phyloP scores from a whole-genome alignment of 2,797 vertebrate genomes.

The Phrynocephalus guinanensis region DNA sequence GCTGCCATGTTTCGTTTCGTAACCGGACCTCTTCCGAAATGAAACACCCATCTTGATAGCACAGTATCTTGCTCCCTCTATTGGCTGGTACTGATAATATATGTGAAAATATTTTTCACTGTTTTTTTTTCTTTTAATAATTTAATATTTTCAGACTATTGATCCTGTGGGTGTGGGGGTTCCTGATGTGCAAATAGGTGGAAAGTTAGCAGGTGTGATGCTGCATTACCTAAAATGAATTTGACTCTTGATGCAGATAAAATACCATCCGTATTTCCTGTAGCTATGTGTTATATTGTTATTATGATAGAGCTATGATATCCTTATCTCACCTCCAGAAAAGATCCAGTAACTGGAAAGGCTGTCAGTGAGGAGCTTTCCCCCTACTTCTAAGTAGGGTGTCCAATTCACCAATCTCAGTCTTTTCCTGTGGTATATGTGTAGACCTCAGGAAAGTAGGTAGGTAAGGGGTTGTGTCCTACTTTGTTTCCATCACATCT shows the following conservation, averaged over 20 bases:
- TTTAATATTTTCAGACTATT: no score
- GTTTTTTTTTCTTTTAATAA: no score
- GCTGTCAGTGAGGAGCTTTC: not conserved
- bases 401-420: not conserved
- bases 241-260: not conserved
- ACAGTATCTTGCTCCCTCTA: no score
- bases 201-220: not conserved
- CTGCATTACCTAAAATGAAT: not conserved
- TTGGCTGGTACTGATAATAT: no score
- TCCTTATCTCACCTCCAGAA: not conserved
- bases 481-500: conserved; percentile 17
- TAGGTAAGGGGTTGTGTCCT: not conserved
- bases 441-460: not conserved
- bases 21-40: no score
- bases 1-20: no score
- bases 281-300: not conserved
- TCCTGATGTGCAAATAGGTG: not conserved
- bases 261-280: not conserved
- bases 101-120: no score
- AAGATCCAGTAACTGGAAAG: not conserved
- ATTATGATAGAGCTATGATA: not conserved
- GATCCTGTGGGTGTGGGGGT: no score
- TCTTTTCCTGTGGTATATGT: not conserved
- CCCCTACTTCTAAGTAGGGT: not conserved
- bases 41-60: no score